These are phyloP conservation scores for Sebastes nivosus DNA, from an alignment of 2,797 vertebrate genomes.

Conservation along the genomic window DNA sequence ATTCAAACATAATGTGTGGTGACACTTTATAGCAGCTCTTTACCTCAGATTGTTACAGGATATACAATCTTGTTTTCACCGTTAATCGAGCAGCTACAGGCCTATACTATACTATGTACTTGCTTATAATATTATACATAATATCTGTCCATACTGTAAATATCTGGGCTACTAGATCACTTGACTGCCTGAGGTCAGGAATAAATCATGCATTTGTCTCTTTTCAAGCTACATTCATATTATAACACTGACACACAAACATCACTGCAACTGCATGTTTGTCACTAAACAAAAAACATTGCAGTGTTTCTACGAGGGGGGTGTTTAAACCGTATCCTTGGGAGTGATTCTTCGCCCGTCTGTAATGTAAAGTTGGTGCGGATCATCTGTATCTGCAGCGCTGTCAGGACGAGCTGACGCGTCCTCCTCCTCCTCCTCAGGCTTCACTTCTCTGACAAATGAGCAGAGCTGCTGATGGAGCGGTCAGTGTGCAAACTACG, in stretches of 20 bases:
- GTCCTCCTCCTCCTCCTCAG: conserved; percentile 1
- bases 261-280: background rate
- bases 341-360: conserved; percentile 35
- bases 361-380: conserved; percentile 33
- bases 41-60: background rate
- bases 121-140: background rate
- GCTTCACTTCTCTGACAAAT: conserved; percentile 57
- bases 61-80: background rate
- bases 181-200: background rate
- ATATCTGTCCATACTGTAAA: background rate
- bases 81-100: background rate
- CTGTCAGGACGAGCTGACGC: conserved; percentile 13
- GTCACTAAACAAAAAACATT: conserved; percentile 9
- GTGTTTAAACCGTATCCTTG: conserved; percentile 11
- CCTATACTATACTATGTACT: background rate
- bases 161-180: background rate
- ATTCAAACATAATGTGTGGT: background rate
- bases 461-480: conserved; percentile 50
- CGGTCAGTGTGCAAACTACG: conserved; percentile 34
- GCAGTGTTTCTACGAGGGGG: background rate
- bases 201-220: background rate
- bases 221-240: background rate
- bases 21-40: background rate
- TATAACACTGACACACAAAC: background rate
- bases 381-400: conserved; percentile 48